Evolutionary conservation across 2,797 vertebrate species (phyloP).

Genomic region (Eremophila alpestris): DNA sequence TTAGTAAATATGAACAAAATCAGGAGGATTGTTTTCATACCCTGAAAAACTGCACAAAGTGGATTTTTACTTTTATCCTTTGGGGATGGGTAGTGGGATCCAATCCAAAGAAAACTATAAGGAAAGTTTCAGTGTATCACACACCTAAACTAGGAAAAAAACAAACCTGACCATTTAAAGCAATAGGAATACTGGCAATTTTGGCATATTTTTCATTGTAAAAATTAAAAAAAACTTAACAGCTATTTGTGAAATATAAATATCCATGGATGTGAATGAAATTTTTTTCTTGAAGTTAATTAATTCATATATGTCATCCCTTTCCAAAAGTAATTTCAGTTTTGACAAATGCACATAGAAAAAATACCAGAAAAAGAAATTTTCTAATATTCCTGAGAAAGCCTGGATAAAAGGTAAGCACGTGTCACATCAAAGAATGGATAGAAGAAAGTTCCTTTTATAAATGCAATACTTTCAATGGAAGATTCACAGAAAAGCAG

Average conservation of each 20-base stretch:
- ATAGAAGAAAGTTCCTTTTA: not conserved
- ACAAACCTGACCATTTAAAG: fast-evolving
- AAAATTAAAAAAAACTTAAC: not conserved
- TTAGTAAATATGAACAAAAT: not conserved
- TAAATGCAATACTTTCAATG: not conserved
- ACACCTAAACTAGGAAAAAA: not conserved
- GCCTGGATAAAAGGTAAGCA: not conserved
- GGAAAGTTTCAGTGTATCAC: not conserved
- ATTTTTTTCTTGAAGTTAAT: not conserved
- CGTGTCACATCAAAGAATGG: not conserved
- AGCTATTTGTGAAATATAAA: not conserved
- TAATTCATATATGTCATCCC: not conserved
- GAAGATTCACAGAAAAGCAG: not conserved
- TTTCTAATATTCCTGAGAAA: not conserved
- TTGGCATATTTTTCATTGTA: not conserved
- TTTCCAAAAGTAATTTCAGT: not conserved
- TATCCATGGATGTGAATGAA: not conserved
- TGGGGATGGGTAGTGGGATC: not conserved
- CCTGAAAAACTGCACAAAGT: not conserved
- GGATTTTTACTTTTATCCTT: not conserved
- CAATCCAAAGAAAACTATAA: not conserved
- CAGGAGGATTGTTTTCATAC: not conserved
- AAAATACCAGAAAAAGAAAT: not conserved
- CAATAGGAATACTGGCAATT: not conserved
- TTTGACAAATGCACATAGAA: not conserved